phyloP scores from a whole-genome alignment of 1,140 invertebrate species.

The Bilobella aurantiaca region DNA sequence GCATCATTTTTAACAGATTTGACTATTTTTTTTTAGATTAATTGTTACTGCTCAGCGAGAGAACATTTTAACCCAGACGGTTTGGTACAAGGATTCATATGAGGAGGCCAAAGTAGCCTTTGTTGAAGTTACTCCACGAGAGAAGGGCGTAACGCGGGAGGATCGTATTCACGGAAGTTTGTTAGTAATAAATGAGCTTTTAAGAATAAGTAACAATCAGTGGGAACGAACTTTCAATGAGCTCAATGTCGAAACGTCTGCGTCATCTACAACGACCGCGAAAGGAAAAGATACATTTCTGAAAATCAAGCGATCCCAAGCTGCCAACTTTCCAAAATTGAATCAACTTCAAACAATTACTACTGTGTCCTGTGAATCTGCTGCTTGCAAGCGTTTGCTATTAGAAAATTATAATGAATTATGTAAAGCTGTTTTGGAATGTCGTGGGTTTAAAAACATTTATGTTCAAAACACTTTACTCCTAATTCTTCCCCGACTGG shows the following conservation, averaged over 20 bases:
- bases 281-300: conserved; percentile 13
- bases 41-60: conserved; percentile 90
- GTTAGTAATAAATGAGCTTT: conserved; percentile 85
- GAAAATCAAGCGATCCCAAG: conserved; percentile 30
- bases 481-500: conserved; percentile 81
- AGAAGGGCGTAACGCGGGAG: conserved; percentile 70
- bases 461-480: conserved; percentile 82
- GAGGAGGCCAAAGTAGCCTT: conserved; percentile 76
- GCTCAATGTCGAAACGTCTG: conserved; percentile 41
- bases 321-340: conserved; percentile 6
- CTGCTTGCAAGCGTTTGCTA: conserved; percentile 72
- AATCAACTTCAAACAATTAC: background rate
- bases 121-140: conserved; percentile 55
- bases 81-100: conserved; percentile 73
- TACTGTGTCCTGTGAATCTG: conserved; percentile 53
- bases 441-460: conserved; percentile 58
- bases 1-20: background rate
- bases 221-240: conserved; percentile 73
- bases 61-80: conserved; percentile 72
- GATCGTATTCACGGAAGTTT: conserved; percentile 87
- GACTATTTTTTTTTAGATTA: conserved; percentile 40
- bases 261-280: conserved; percentile 22
- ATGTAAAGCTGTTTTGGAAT: conserved; percentile 63
- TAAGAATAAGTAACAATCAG: conserved; percentile 78
- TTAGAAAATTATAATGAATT: conserved; percentile 73